These are phyloP conservation scores for Synanthedon formicaeformis DNA, from an alignment of 2,888 invertebrate genomes.

Conservation along the genomic window DNA sequence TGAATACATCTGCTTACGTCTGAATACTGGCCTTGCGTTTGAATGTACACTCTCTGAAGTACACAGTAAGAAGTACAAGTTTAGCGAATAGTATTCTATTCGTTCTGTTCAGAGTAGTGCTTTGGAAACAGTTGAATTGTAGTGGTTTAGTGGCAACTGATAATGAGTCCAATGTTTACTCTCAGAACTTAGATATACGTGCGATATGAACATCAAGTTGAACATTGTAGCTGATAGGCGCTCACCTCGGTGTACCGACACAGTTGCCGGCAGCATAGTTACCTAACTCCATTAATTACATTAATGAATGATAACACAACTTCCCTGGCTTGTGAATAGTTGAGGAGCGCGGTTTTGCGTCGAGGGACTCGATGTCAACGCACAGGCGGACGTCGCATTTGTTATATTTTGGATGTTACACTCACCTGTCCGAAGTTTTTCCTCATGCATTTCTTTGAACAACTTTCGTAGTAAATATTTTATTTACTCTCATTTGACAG, in stretches of 20 bases:
- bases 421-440: not conserved
- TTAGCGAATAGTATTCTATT: no score
- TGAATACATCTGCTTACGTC: no score
- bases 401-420: not conserved
- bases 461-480: no score
- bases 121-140: no score
- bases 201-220: not conserved
- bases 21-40: no score
- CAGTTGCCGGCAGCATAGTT: slow-evolving; percentile 26
- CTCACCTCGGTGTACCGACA: not conserved
- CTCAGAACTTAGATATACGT: not conserved
- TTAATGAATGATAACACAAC: slow-evolving; percentile 47
- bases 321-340: slow-evolving; percentile 31
- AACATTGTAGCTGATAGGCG: not conserved
- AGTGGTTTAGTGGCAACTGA: no score
- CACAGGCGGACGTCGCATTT: not conserved
- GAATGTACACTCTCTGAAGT: no score
- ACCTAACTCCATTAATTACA: slow-evolving; percentile 54
- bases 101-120: no score
- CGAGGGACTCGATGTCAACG: slow-evolving; percentile 3
- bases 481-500: no score
- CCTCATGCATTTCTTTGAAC: not conserved
- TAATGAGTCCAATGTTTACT: no score
- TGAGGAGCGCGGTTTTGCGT: slow-evolving; percentile 22
- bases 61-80: no score